Evolutionary conservation across 2,888 invertebrate genomes (phyloP).

Genomic region (Trachelus stipa): DNA sequence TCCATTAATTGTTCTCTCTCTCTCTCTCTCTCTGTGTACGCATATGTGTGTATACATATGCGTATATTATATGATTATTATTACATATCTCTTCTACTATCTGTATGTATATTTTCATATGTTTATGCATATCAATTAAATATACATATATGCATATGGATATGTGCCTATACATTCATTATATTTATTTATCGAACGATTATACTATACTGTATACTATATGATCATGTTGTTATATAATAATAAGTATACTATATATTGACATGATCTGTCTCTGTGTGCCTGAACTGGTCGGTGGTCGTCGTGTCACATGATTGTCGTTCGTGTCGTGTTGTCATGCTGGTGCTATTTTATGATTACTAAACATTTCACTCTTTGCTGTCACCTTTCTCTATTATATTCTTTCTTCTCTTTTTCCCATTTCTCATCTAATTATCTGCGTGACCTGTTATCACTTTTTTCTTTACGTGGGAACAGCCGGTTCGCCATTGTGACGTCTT

Average conservation of each 20-base stretch:
- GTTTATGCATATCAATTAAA: slow-evolving; percentile 11
- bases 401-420: slow-evolving; percentile 1
- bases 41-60: slow-evolving; percentile 37
- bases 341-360: slow-evolving; percentile 56
- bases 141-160: slow-evolving; percentile 34
- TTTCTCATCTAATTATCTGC: neutral
- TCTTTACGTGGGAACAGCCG: neutral
- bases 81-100: neutral
- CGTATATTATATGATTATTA: slow-evolving; percentile 11
- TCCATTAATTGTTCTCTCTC: slow-evolving; percentile 25
- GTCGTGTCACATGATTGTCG: slow-evolving; percentile 67
- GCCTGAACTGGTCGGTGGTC: slow-evolving; percentile 67
- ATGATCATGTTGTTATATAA: slow-evolving; percentile 34
- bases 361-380: neutral
- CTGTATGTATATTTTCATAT: slow-evolving; percentile 31
- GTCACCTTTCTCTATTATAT: neutral
- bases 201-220: slow-evolving; percentile 34
- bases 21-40: slow-evolving; percentile 30
- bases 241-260: slow-evolving; percentile 44
- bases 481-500: neutral
- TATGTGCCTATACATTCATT: slow-evolving; percentile 36
- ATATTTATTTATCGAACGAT: slow-evolving; percentile 46
- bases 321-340: slow-evolving; percentile 67
- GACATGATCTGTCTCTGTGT: slow-evolving; percentile 64
- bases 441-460: neutral